A percentile compares a stretch with the other conserved stretches of the same genome.
Evolutionary conservation across 2,797 vertebrate genomes (phyloP).

Genomic region (Bovichtus variegatus): DNA sequence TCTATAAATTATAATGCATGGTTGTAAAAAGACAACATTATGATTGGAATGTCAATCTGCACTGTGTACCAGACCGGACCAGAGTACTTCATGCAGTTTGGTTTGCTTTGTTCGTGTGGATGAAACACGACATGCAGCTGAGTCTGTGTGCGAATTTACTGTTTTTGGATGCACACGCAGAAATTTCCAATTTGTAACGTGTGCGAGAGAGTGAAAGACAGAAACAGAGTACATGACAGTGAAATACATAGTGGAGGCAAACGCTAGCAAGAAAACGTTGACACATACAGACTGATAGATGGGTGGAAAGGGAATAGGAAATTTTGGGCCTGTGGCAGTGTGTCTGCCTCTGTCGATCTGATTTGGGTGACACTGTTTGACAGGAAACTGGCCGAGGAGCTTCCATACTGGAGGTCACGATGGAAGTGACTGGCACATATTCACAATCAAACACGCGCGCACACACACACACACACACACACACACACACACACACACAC

Average conservation of each 20-base stretch:
- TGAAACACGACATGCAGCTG: constrained; percentile 1
- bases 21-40: constrained; percentile 20
- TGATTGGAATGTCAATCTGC: not conserved
- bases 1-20: constrained; percentile 23
- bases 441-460: not conserved
- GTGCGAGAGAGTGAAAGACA: constrained; percentile 18
- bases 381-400: constrained; percentile 60
- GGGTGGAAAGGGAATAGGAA: constrained; percentile 52
- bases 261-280: constrained; percentile 32
- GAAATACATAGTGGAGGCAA: constrained; percentile 40
- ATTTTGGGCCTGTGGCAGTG: constrained; percentile 62
- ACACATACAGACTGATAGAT: constrained; percentile 61
- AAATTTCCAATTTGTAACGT: constrained; percentile 30
- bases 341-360: constrained; percentile 68
- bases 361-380: constrained; percentile 73
- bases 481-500: not conserved
- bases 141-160: not conserved
- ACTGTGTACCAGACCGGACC: not conserved
- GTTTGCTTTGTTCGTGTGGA: not conserved
- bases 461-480: not conserved
- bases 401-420: constrained; percentile 41
- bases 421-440: constrained; percentile 44
- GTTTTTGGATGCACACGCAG: constrained; percentile 8
- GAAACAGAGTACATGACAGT: constrained; percentile 31
- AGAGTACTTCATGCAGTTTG: not conserved